These are phyloP conservation scores for Mormyrops attenuatus DNA, from an alignment of 2,797 vertebrate species.

Conservation along the genomic window DNA sequence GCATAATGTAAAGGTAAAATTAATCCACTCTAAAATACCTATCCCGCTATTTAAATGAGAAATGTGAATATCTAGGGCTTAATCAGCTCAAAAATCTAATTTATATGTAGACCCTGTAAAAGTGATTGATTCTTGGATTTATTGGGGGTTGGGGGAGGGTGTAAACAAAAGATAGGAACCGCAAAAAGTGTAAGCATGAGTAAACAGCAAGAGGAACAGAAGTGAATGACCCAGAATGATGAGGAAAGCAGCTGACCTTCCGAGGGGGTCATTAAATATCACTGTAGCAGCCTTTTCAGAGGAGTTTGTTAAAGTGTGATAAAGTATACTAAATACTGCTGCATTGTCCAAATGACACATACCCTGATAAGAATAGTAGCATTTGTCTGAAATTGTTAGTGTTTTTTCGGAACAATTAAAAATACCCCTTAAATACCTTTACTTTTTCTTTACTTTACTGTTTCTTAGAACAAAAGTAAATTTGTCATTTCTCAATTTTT, in stretches of 20 bases:
- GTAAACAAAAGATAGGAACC: neutral
- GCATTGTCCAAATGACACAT: neutral
- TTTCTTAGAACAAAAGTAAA: neutral
- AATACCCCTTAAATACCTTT: neutral
- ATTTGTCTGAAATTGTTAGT: neutral
- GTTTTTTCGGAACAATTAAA: neutral
- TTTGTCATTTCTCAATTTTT: neutral
- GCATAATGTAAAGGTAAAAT: neutral
- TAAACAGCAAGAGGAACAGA: too few relatives aligned
- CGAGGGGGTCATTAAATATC: too few relatives aligned
- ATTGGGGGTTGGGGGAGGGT: neutral
- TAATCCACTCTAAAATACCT: constrained; percentile 4
- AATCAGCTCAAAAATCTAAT: constrained; percentile 2
- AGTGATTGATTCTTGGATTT: constrained; percentile 10
- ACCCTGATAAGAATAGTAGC: neutral
- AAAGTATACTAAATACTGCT: neutral
- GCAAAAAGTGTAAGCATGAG: neutral
- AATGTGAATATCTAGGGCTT: neutral
- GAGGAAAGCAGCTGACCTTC: too few relatives aligned
- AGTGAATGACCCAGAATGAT: too few relatives aligned
- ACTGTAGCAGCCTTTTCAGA: too few relatives aligned
- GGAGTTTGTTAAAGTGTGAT: neutral
- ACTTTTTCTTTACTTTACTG: neutral
- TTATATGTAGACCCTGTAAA: neutral
- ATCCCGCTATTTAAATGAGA: neutral